Base-by-base conservation (phyloP, 1,140 invertebrate species). In the Pseudomyrmex concolor region DNA sequence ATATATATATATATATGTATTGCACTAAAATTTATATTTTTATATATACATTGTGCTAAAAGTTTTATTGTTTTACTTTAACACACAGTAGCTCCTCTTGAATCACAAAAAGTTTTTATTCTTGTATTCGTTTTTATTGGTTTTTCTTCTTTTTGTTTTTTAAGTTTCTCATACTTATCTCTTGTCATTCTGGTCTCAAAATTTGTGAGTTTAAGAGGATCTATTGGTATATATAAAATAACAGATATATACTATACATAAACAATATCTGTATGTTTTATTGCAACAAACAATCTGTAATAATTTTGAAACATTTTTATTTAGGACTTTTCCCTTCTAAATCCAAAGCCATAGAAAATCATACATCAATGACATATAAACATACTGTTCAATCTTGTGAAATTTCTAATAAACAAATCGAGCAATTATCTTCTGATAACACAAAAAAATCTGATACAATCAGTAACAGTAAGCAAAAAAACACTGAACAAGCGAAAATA, bases 281-380 rank as follows among this genome's bases (percentile, higher is more conserved):
- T 7, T 43, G 43, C 51, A 1, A 48, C 12, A 66, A 1, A 5
- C 17, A 1, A 55, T 48, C n/a, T n/a, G 15, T 51, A 50, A 25
- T 10, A 71, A 62, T 71, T 25, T 76, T 9, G n/a, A 82, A n/a
- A 55, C 2, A n/a, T 59, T 68, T 67, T 45, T 45, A 10, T 63
- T 2, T 7, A 87, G 86, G 86, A 86, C 13, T 3, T 5, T 12
- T 10, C 54, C 60, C 50, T 10, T 25, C 51, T n/a, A 51, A 19
- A 10, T 78, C 80, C 12, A 54, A 4, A 9, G 17, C 59, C 43
- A 34, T 54, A 70, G 54, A 80, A 70, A n/a, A 50, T 48, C 12
- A 3, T 48, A 2, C 54, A 34, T 12, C 45, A 12, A 50, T 19
- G 2, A 80, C 1, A 0, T 3, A 19, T 17, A 43, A 66, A 19